Evolutionary conservation across 1,140 invertebrate species (phyloP).

Genomic region (Pachypeltis micranthus): DNA sequence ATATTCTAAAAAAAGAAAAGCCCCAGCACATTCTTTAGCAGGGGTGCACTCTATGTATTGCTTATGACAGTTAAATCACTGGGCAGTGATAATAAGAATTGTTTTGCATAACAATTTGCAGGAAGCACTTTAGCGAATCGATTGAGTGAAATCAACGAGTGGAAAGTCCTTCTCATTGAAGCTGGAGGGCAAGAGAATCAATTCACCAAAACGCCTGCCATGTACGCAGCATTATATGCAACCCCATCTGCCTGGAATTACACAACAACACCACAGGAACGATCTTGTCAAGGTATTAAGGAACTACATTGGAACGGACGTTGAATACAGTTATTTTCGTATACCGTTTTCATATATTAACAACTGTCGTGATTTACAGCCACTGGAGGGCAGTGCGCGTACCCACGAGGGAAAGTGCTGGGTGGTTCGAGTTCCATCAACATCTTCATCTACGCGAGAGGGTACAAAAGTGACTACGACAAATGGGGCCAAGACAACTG

Average conservation of each 20-base stretch:
- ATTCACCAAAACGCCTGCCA: not conserved
- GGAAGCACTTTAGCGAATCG: conserved; percentile 14
- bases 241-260: conserved; percentile 50
- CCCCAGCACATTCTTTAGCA: too few relatives aligned
- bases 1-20: too few relatives aligned
- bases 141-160: conserved; percentile 12
- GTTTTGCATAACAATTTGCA: too few relatives aligned
- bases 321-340: too few relatives aligned
- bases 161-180: conserved; percentile 14
- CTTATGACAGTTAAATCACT: too few relatives aligned
- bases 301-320: too few relatives aligned
- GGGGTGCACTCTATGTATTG: too few relatives aligned
- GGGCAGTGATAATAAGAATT: too few relatives aligned
- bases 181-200: conserved; percentile 11
- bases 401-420: conserved; percentile 36
- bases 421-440: conserved; percentile 50
- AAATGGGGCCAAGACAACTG: conserved; percentile 54
- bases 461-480: conserved; percentile 53
- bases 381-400: conserved; percentile 43
- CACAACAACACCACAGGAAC: conserved; percentile 43
- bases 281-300: too few relatives aligned
- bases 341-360: too few relatives aligned
- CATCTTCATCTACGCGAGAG: conserved; percentile 52
- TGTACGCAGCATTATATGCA: not conserved
- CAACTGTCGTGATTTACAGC: conserved; percentile 7